Conservation (phyloP, 2,113 vertebrate species). For the Craseonycteris thonglongyai region DNA sequence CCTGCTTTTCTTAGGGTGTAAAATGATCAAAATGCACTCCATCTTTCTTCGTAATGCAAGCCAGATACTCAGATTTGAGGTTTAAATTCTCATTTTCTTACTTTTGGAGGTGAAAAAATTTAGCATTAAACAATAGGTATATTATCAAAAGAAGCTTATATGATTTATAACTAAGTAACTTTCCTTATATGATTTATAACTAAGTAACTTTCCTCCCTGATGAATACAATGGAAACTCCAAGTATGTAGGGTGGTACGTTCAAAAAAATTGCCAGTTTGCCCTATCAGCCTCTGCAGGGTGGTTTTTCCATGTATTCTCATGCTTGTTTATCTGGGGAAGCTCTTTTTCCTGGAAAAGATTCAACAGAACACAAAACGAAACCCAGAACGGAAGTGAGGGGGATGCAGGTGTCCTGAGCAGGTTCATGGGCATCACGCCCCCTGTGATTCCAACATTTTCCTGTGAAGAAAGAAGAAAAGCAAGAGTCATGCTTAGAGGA, state of each 20-base stretch:
- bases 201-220: not conserved
- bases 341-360: not conserved
- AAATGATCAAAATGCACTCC: not conserved
- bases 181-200: not conserved
- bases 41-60: not conserved
- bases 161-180: not conserved
- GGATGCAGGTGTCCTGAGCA: not conserved
- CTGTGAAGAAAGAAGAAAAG: slow-evolving; percentile 40
- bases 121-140: not conserved
- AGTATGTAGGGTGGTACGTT: too few relatives aligned
- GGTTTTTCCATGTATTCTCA: not conserved
- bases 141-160: not conserved
- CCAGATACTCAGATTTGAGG: not conserved
- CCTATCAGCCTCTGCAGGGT: not conserved
- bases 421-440: not conserved
- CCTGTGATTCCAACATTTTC: too few relatives aligned
- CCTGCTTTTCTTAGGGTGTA: not conserved
- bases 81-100: not conserved
- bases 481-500: slow-evolving; percentile 14
- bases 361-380: not conserved
- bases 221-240: not conserved
- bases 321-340: not conserved
- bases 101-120: not conserved
- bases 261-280: not conserved
- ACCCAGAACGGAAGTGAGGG: not conserved